Evolutionary conservation across 2,888 invertebrate species (phyloP).

Genomic region (Tubulanus polymorphus): DNA sequence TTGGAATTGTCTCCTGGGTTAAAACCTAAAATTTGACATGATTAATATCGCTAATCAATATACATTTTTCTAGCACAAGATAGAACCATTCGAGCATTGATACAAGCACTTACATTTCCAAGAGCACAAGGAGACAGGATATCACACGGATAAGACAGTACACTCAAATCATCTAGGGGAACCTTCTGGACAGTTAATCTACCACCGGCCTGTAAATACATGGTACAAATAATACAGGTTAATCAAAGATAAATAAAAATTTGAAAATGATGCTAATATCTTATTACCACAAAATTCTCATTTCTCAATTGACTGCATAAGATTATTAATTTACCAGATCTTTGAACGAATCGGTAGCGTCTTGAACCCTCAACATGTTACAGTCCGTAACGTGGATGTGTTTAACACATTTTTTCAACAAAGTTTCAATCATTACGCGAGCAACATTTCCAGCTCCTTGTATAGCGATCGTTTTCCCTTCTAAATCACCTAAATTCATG

Average conservation of each 20-base stretch:
- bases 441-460: constrained; percentile 37
- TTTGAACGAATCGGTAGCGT: constrained; percentile 27
- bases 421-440: constrained; percentile 25
- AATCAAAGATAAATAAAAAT: too few relatives aligned
- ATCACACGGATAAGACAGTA: constrained; percentile 30
- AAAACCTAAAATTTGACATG: too few relatives aligned
- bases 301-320: too few relatives aligned
- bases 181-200: constrained; percentile 30
- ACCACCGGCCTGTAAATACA: constrained; percentile 21
- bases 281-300: too few relatives aligned
- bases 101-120: constrained; percentile 26
- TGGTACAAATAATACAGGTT: too few relatives aligned
- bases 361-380: constrained; percentile 28
- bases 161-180: constrained; percentile 27
- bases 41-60: too few relatives aligned
- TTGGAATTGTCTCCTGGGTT: constrained; percentile 27
- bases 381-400: constrained; percentile 32
- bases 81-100: too few relatives aligned
- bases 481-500: constrained; percentile 26
- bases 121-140: constrained; percentile 36
- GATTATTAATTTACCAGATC: constrained; percentile 17
- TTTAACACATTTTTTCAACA: constrained; percentile 25
- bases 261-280: too few relatives aligned
- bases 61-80: too few relatives aligned
- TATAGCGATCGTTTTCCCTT: constrained; percentile 30